Conservation (phyloP, 2,113 vertebrate genomes). For the Campylomormyrus numenius region DNA sequence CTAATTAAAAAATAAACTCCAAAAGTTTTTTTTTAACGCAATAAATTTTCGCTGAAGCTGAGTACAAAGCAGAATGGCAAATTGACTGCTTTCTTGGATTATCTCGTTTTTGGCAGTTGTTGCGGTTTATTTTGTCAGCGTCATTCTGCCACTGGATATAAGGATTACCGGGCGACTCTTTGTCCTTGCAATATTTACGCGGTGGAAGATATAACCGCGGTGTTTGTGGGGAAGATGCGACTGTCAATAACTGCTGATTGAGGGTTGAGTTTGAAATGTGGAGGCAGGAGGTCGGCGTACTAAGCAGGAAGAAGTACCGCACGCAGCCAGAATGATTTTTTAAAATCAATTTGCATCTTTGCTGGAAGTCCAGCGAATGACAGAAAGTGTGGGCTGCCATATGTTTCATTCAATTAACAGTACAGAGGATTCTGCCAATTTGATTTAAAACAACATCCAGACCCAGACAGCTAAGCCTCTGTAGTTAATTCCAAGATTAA, state of each 20-base stretch:
- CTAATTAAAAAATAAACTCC: background rate
- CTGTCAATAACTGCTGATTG: background rate
- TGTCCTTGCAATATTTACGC: background rate
- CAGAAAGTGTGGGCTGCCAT: slow-evolving; percentile 3
- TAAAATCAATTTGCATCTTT: slow-evolving; percentile 8
- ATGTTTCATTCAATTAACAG: slow-evolving; percentile 11
- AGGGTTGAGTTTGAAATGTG: background rate
- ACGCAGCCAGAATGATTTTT: background rate
- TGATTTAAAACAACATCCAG: background rate
- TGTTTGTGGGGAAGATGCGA: background rate
- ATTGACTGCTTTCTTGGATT: background rate
- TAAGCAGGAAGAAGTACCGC: background rate
- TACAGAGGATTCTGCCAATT: background rate
- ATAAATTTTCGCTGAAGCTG: background rate
- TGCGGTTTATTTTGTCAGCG: background rate
- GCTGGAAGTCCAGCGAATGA: slow-evolving; percentile 9
- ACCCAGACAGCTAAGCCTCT: background rate
- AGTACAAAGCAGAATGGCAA: background rate
- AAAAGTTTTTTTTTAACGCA: background rate
- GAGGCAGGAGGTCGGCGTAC: background rate
- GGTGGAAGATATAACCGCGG: background rate
- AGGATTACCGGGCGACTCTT: background rate
- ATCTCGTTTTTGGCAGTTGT: background rate
- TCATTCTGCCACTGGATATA: background rate
- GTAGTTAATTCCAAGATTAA: background rate